phyloP scores from a whole-genome alignment of 2,113 vertebrate species.

The Nesogale talazaci region DNA sequence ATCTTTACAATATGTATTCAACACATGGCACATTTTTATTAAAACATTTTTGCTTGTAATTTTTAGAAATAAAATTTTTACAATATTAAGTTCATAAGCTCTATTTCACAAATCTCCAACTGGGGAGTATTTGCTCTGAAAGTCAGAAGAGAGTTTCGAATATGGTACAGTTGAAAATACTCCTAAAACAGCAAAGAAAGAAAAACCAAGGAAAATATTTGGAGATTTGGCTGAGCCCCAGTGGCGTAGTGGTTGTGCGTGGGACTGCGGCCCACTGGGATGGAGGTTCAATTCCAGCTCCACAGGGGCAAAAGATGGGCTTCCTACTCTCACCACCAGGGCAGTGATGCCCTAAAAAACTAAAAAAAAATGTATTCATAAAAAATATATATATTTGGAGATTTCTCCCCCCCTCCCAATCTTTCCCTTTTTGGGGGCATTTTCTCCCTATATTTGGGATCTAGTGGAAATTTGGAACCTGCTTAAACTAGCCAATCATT shows the following conservation, averaged over 20 bases:
- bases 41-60: not conserved
- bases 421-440: not conserved
- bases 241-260: too few relatives aligned
- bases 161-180: not conserved
- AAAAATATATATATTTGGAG: too few relatives aligned
- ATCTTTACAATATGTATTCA: not conserved
- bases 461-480: not conserved
- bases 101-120: not conserved
- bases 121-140: not conserved
- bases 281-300: too few relatives aligned
- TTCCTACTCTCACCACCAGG: too few relatives aligned
- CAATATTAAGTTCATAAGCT: not conserved
- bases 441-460: not conserved
- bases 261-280: too few relatives aligned
- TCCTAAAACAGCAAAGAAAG: not conserved
- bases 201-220: not conserved
- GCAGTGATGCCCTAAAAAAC: too few relatives aligned
- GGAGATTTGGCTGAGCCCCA: too few relatives aligned
- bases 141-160: not conserved
- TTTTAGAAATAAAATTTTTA: not conserved
- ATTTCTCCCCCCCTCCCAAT: not conserved
- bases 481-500: not conserved
- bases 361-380: too few relatives aligned
- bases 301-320: too few relatives aligned
- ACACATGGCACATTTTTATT: not conserved